Evolutionary conservation across 2,888 invertebrate species (phyloP).

Genomic region (Hyppa rectilinea): DNA sequence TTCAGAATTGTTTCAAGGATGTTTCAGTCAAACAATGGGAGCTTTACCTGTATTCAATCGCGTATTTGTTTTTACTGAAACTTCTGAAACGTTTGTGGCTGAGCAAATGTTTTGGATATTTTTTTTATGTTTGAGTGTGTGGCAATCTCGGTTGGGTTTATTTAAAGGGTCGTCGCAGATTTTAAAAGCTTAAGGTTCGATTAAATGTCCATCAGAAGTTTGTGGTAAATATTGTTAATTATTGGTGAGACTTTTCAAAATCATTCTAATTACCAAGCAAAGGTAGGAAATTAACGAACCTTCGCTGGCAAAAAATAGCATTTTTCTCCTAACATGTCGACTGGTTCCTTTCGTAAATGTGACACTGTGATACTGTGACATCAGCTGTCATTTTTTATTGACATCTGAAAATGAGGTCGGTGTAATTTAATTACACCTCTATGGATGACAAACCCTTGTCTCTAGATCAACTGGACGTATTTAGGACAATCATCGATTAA

Average conservation of each 20-base stretch:
- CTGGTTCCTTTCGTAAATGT: background rate
- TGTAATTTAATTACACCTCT: background rate
- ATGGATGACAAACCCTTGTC: slow-evolving; percentile 7
- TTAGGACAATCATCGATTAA: background rate
- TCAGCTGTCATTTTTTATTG: slow-evolving; percentile 33
- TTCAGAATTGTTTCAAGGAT: slow-evolving; percentile 56
- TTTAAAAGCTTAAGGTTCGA: background rate
- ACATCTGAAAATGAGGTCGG: background rate
- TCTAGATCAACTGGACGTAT: background rate
- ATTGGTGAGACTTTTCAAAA: background rate
- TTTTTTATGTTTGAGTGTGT: slow-evolving; percentile 19
- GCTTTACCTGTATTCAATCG: slow-evolving; percentile 42
- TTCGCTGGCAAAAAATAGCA: rapidly evolving
- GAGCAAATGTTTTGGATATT: slow-evolving; percentile 42
- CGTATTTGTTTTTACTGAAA: slow-evolving; percentile 51
- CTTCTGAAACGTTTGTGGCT: slow-evolving; percentile 32
- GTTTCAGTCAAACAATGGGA: slow-evolving; percentile 44
- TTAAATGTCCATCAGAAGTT: slow-evolving; percentile 14
- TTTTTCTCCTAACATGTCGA: background rate
- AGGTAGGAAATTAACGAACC: background rate
- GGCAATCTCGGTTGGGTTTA: slow-evolving; percentile 12
- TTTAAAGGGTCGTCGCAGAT: background rate
- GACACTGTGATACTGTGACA: background rate
- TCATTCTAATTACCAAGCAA: background rate
- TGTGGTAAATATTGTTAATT: background rate